Conservation (phyloP, 2,888 invertebrate genomes). For the Empis stercorea region DNA sequence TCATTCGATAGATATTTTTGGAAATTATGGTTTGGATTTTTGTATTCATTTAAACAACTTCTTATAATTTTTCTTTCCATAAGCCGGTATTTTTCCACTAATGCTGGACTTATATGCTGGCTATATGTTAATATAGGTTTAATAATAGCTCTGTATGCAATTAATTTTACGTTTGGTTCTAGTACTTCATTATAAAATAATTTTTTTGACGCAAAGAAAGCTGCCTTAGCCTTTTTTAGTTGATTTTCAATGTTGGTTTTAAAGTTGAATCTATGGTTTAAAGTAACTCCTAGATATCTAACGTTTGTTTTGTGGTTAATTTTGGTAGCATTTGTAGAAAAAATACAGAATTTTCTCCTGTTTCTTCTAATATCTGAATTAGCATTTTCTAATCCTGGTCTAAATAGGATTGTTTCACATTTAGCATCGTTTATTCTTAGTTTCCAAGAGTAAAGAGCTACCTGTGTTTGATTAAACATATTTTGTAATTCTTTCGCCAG, state of each 20-base stretch:
- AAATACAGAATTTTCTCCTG: not conserved
- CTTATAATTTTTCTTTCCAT: no score
- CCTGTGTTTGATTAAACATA: not conserved
- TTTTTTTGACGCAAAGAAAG: not conserved
- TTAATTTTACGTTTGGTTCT: not conserved
- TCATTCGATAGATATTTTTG: no score
- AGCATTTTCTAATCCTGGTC: not conserved
- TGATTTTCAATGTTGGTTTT: no score
- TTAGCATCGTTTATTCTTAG: not conserved
- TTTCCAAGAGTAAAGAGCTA: not conserved
- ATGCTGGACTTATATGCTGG: no score
- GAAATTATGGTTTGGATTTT: no score
- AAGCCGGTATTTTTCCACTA: no score
- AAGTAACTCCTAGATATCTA: not conserved
- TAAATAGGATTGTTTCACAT: not conserved
- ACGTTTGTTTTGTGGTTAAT: not conserved
- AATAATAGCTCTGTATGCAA: no score
- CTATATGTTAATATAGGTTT: no score
- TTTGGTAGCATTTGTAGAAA: not conserved
- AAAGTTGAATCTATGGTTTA: not conserved
- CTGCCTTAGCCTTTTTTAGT: no score
- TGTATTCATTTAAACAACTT: no score
- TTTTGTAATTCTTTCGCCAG: not conserved
- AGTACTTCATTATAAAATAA: not conserved
- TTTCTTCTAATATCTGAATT: not conserved